Conservation (phyloP, 1,140 invertebrate genomes). For the Zaprionus africanus region DNA sequence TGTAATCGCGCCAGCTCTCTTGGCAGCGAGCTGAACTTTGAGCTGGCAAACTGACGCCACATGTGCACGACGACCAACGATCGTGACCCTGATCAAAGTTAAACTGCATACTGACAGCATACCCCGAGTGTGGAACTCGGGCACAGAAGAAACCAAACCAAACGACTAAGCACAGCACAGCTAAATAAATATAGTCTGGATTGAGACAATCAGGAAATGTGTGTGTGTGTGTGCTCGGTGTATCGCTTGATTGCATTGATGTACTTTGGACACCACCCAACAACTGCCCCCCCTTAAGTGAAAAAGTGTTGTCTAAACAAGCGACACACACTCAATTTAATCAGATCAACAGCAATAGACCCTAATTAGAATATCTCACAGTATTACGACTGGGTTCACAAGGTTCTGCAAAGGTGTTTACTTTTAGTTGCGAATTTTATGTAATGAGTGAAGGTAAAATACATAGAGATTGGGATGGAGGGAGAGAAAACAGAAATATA, state of each 20-base stretch:
- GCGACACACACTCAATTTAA: background rate
- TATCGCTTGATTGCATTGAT: constrained; percentile 26
- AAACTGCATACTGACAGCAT: constrained; percentile 12
- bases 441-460: no score
- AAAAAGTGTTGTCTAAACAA: constrained; percentile 45
- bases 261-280: constrained; percentile 18
- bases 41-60: constrained; percentile 7
- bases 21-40: constrained; percentile 36
- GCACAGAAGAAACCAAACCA: constrained; percentile 31
- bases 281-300: background rate
- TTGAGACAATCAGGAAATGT: constrained; percentile 73
- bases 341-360: constrained; percentile 25
- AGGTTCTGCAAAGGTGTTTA: no score
- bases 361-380: constrained; percentile 13
- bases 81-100: constrained; percentile 57
- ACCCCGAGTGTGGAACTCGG: background rate
- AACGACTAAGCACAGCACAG: constrained; percentile 29
- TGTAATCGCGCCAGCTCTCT: background rate
- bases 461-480: no score
- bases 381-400: background rate
- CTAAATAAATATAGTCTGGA: constrained; percentile 40
- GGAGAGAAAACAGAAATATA: no score
- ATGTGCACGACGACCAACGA: constrained; percentile 21
- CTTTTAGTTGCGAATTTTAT: no score
- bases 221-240: constrained; percentile 15